phyloP scores from a whole-genome alignment of 2,113 vertebrate genomes.

The Mastomys coucha region DNA sequence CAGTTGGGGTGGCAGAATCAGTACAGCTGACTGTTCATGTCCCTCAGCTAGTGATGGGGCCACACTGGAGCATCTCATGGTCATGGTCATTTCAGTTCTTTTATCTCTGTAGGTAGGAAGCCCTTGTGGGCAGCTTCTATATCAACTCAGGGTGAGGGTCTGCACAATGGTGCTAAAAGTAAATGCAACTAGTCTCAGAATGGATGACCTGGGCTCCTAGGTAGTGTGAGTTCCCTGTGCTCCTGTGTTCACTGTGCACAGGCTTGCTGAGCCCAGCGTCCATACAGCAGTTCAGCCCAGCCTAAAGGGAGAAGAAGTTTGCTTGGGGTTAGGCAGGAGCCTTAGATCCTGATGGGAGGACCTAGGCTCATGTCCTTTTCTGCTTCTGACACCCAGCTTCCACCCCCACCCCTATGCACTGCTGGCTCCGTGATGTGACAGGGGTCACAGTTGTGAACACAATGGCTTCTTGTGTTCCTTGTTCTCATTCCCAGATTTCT shows the following conservation, averaged over 20 bases:
- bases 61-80: accelerated
- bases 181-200: accelerated
- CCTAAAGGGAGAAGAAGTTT: accelerated
- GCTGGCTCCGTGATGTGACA: background rate
- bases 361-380: accelerated
- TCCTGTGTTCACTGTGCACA: accelerated
- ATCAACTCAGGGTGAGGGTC: accelerated
- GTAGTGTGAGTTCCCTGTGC: accelerated
- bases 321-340: accelerated
- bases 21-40: accelerated
- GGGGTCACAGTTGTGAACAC: accelerated
- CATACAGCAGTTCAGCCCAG: accelerated
- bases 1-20: background rate
- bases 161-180: accelerated
- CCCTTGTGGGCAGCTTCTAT: background rate
- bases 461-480: accelerated
- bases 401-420: accelerated
- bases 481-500: accelerated
- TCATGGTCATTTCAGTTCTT: too few relatives aligned
- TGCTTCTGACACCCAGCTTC: background rate
- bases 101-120: background rate
- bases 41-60: background rate
- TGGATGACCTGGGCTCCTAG: too few relatives aligned
- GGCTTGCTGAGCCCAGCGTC: accelerated
- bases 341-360: accelerated